Conservation (phyloP, 1,140 invertebrate species). For the Brachionus koreanus region DNA sequence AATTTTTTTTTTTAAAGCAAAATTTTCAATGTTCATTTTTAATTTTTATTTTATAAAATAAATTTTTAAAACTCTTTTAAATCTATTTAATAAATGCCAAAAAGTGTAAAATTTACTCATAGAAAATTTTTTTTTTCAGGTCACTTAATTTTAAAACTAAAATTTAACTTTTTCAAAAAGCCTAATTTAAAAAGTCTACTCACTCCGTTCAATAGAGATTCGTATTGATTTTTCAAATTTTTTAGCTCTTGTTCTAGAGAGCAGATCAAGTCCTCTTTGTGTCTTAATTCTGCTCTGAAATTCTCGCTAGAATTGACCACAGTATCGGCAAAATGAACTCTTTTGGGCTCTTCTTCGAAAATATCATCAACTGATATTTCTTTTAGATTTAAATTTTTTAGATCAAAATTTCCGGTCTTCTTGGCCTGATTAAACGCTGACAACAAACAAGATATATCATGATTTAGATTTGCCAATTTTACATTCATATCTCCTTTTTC, state of each 20-base stretch:
- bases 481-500: conserved; percentile 43
- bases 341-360: not conserved
- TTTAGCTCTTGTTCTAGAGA: conserved; percentile 49
- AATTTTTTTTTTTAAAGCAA: too few relatives aligned
- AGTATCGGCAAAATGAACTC: conserved; percentile 12
- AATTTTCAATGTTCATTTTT: too few relatives aligned
- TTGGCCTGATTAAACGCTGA: not conserved
- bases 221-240: conserved; percentile 43
- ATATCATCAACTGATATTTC: conserved; percentile 7
- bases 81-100: too few relatives aligned
- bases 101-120: too few relatives aligned
- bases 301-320: conserved; percentile 38
- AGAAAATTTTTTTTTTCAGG: too few relatives aligned
- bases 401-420: conserved; percentile 21
- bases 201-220: conserved; percentile 40
- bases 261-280: conserved; percentile 50
- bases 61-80: too few relatives aligned
- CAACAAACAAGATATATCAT: conserved; percentile 33
- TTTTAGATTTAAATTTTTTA: conserved; percentile 28
- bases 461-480: conserved; percentile 25
- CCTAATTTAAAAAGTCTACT: not conserved
- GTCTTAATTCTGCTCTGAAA: conserved; percentile 48
- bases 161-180: not conserved
- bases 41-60: too few relatives aligned
- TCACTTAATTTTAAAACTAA: too few relatives aligned